Evolutionary conservation across 2,113 vertebrate species (phyloP).

Genomic region (Thalassoma bifasciatum): DNA sequence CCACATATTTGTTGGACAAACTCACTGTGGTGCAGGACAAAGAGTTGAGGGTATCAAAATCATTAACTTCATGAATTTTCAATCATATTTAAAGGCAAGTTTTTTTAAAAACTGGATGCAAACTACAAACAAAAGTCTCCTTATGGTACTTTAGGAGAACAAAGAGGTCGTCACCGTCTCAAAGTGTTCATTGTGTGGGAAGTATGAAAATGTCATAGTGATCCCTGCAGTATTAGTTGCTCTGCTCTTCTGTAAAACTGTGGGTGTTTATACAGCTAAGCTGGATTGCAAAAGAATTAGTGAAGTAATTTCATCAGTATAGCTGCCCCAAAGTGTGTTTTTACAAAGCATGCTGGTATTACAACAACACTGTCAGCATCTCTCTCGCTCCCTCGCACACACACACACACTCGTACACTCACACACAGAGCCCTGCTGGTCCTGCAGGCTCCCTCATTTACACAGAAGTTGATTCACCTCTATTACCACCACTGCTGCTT

Average conservation of each 20-base stretch:
- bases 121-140: no score
- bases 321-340: neutral
- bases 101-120: no score
- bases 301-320: neutral
- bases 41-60: neutral
- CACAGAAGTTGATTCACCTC: no score
- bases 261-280: neutral
- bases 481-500: neutral
- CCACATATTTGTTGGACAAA: neutral
- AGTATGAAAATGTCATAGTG: neutral
- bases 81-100: no score
- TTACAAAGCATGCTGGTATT: neutral
- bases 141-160: no score
- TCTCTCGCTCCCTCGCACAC: no score
- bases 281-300: neutral
- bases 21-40: no score
- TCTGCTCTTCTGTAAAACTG: neutral
- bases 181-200: neutral
- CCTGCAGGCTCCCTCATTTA: no score
- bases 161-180: neutral
- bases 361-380: neutral
- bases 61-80: neutral
- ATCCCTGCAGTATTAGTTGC: neutral
- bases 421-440: neutral
- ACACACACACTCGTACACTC: neutral